These are phyloP conservation scores for Caenorhabditis zanzibari DNA, from an alignment of 2,888 invertebrate species.

Conservation along the genomic window DNA sequence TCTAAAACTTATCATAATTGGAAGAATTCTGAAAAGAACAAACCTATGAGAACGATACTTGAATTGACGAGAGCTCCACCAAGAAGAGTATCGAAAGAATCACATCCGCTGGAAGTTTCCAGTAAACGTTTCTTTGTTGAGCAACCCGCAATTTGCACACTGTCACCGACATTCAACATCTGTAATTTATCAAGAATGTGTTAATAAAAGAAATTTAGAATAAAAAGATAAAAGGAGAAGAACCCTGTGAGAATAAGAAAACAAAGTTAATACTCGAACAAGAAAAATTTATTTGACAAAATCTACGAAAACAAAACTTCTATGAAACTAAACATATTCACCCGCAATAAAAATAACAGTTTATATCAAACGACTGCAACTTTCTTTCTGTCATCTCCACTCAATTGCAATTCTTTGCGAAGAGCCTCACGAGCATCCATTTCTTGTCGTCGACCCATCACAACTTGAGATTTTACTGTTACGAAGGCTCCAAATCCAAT, in stretches of 20 bases:
- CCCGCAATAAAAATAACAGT: slow-evolving; percentile 28
- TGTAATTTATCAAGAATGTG: not conserved
- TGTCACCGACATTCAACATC: slow-evolving; percentile 63
- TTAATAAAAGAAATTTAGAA: not conserved
- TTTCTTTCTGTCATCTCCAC: slow-evolving; percentile 73
- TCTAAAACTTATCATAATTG: slow-evolving; percentile 36
- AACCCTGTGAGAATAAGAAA: not conserved
- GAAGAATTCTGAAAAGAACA: not conserved
- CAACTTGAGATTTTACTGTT: slow-evolving; percentile 76
- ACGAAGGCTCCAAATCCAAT: slow-evolving; percentile 79
- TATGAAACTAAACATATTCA: slow-evolving; percentile 19
- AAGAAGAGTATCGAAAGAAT: slow-evolving; percentile 58
- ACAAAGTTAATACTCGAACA: not conserved
- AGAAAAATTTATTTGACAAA: slow-evolving; percentile 7
- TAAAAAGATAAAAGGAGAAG: not conserved
- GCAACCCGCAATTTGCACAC: slow-evolving; percentile 65
- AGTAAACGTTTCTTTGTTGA: slow-evolving; percentile 63
- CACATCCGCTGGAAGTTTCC: slow-evolving; percentile 61
- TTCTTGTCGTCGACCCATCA: slow-evolving; percentile 76
- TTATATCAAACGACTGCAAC: slow-evolving; percentile 66
- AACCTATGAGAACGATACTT: slow-evolving; percentile 60
- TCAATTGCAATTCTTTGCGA: slow-evolving; percentile 70
- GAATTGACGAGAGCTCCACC: slow-evolving; percentile 61
- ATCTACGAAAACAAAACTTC: not conserved
- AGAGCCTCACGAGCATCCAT: slow-evolving; percentile 74